Conservation (phyloP, 2,113 vertebrate genomes). For the Meriones unguiculatus region DNA sequence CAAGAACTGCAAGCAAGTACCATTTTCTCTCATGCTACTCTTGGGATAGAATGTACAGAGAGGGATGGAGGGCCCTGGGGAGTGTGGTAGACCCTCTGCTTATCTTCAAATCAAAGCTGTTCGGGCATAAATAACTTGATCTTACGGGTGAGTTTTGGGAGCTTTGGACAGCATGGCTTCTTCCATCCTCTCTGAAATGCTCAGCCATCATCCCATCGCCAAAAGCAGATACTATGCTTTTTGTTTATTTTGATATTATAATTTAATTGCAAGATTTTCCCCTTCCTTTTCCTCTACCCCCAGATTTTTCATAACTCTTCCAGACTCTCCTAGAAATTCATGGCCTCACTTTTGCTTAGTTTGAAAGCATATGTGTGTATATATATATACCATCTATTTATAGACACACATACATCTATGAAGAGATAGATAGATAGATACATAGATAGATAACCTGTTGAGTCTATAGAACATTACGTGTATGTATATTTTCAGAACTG, state of each 20-base stretch:
- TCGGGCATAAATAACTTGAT: neutral
- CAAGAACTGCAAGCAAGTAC: accelerated
- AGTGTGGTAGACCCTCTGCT: no score
- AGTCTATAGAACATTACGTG: neutral
- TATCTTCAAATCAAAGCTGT: neutral
- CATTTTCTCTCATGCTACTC: accelerated
- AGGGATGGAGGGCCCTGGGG: neutral
- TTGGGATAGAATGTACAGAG: accelerated
- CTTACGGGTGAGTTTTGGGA: no score
- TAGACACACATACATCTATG: no score
- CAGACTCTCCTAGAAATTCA: neutral
- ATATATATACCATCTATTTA: no score
- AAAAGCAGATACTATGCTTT: neutral
- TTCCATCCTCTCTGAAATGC: neutral
- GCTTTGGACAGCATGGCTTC: accelerated
- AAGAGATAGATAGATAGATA: no score
- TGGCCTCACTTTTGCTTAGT: neutral
- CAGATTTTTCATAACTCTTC: neutral
- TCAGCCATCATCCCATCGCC: neutral
- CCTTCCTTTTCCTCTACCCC: neutral
- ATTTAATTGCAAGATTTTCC: neutral
- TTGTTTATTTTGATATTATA: neutral
- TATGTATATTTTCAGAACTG: neutral
- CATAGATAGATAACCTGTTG: neutral
- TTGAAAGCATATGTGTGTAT: neutral